These are phyloP conservation scores for Aphidius gifuensis DNA, from an alignment of 1,140 invertebrate genomes.

Conservation along the genomic window DNA sequence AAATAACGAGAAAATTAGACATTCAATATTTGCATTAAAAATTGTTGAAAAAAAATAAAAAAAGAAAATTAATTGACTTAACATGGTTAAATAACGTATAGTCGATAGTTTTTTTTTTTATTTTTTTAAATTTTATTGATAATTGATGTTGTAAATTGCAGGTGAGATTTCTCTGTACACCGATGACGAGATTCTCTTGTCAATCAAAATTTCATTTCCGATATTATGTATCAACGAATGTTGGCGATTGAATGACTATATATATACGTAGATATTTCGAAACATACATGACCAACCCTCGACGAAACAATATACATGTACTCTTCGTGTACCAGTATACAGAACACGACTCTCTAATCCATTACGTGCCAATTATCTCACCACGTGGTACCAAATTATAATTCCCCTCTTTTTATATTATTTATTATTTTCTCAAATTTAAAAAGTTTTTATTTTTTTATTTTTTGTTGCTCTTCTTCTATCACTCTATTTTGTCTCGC, in stretches of 20 bases:
- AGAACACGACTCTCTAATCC: conserved; percentile 31
- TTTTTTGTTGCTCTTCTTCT: neutral
- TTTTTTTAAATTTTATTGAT: conserved; percentile 21
- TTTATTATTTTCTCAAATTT: conserved; percentile 16
- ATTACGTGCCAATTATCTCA: conserved; percentile 32
- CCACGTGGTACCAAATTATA: conserved; percentile 29
- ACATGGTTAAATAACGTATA: too few relatives aligned
- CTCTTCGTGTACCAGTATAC: conserved; percentile 11
- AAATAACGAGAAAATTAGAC: too few relatives aligned
- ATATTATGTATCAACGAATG: conserved; percentile 31
- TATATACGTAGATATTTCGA: neutral
- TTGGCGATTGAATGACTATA: conserved; percentile 16
- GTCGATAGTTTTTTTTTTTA: too few relatives aligned
- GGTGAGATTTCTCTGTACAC: conserved; percentile 43
- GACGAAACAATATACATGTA: too few relatives aligned
- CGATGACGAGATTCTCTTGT: conserved; percentile 37
- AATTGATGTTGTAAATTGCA: conserved; percentile 38
- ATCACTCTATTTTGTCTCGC: neutral
- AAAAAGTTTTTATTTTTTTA: conserved; percentile 2
- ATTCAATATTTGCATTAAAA: too few relatives aligned
- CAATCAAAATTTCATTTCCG: conserved; percentile 50
- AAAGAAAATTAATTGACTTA: too few relatives aligned
- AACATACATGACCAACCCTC: too few relatives aligned
- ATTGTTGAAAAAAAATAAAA: too few relatives aligned
- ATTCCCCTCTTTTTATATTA: conserved; percentile 5